Conservation (phyloP, 2,113 vertebrate species). For the Glareola pratincola region DNA sequence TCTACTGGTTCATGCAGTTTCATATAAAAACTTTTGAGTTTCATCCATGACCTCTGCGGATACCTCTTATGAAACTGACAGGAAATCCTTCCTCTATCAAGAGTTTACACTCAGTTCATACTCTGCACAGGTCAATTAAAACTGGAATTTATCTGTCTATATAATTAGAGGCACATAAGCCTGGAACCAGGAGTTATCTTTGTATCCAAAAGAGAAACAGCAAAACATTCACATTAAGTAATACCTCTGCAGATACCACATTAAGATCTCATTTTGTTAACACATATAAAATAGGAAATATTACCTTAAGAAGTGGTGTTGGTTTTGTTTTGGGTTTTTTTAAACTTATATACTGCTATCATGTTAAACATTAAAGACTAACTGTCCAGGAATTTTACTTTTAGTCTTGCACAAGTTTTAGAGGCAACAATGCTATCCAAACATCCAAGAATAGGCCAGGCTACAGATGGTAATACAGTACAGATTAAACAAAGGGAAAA, state of each 20-base stretch:
- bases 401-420: background rate
- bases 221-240: background rate
- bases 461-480: background rate
- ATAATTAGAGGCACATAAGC: background rate
- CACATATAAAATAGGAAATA: background rate
- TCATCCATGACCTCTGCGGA: background rate
- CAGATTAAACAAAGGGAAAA: conserved; percentile 12
- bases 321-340: background rate
- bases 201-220: background rate
- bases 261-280: background rate
- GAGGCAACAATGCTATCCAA: background rate
- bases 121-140: background rate
- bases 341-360: background rate
- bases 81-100: background rate
- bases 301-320: background rate
- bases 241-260: background rate
- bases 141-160: background rate
- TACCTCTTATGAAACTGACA: background rate
- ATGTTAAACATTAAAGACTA: background rate
- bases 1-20: background rate
- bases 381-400: background rate
- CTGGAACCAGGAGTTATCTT: background rate
- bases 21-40: background rate
- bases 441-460: background rate
- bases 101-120: background rate